Percentiles rank a stretch among this genome's conserved stretches.
Evolutionary conservation across 2,113 vertebrate genomes (phyloP).

Genomic region (Hippocampus abdominalis): DNA sequence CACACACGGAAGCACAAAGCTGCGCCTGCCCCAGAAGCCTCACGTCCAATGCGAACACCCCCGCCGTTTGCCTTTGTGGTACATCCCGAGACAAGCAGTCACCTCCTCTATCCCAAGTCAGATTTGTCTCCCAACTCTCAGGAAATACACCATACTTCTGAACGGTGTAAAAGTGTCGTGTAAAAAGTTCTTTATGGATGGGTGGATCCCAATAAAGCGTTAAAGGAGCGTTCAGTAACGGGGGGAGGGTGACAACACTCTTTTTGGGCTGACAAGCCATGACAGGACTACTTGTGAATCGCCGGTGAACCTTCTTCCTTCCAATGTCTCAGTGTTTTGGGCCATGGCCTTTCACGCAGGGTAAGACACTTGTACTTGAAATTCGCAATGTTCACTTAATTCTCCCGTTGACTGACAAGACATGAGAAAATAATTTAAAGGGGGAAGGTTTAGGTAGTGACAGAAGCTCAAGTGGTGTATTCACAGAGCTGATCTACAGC

Average conservation of each 20-base stretch:
- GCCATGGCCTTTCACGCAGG: slow-evolving; percentile 78
- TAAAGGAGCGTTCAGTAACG: slow-evolving; percentile 12
- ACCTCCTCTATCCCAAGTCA: slow-evolving; percentile 72
- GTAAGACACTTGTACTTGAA: slow-evolving; percentile 65
- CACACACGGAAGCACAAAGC: slow-evolving; percentile 27
- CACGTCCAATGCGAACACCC: slow-evolving; percentile 43
- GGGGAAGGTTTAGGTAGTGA: slow-evolving; percentile 5
- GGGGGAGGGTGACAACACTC: slow-evolving; percentile 22
- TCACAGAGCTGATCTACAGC: slow-evolving; percentile 26
- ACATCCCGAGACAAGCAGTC: slow-evolving; percentile 63
- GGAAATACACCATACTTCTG: slow-evolving; percentile 65
- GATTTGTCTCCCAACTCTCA: slow-evolving; percentile 72
- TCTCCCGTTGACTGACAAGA: background rate
- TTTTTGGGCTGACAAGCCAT: slow-evolving; percentile 38
- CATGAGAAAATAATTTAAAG: background rate
- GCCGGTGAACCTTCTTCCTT: slow-evolving; percentile 56
- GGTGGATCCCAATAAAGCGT: slow-evolving; percentile 5
- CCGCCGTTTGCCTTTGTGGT: slow-evolving; percentile 56
- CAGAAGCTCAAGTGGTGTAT: slow-evolving; percentile 21
- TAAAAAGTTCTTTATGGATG: slow-evolving; percentile 29
- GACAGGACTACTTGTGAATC: slow-evolving; percentile 58
- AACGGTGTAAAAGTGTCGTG: slow-evolving; percentile 55
- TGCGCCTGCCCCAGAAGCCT: slow-evolving; percentile 11
- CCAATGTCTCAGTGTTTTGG: slow-evolving; percentile 74
- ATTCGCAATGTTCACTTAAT: slow-evolving; percentile 23